Percentiles rank a stretch among this genome's conserved stretches.
phyloP scores from a whole-genome alignment of 2,888 invertebrate species.

The Diplolepis rosae region DNA sequence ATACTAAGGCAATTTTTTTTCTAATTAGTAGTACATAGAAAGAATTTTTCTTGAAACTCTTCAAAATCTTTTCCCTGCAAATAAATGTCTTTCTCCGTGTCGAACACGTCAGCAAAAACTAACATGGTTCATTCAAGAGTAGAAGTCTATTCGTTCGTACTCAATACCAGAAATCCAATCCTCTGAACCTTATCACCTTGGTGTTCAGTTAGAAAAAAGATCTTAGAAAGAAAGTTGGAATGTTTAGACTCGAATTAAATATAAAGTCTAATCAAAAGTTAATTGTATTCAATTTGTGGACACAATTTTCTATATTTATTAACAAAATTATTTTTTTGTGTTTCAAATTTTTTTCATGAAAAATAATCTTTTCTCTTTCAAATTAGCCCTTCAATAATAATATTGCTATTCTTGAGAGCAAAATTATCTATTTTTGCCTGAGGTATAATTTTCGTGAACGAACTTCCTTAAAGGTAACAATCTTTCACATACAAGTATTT shows the following conservation, averaged over 20 bases:
- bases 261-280: background rate
- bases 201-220: constrained; percentile 34
- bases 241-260: background rate
- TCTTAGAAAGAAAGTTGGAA: constrained; percentile 29
- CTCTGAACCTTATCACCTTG: constrained; percentile 51
- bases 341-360: too few species aligned
- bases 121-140: constrained; percentile 52
- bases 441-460: too few species aligned
- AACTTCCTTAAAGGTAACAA: too few species aligned
- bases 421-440: too few species aligned
- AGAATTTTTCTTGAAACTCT: background rate
- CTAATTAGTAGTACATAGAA: background rate
- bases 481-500: too few species aligned
- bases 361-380: too few species aligned
- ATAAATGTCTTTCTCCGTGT: constrained; percentile 13
- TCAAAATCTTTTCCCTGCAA: background rate
- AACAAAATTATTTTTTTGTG: too few species aligned
- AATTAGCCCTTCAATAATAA: too few species aligned
- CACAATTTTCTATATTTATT: too few species aligned
- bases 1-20: background rate
- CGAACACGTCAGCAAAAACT: constrained; percentile 17
- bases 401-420: too few species aligned
- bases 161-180: constrained; percentile 56
- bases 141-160: constrained; percentile 76
- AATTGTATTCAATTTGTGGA: background rate